These are phyloP conservation scores for Metridium senile DNA, from an alignment of 92 coral and sea anemone species.

Conservation along the genomic window DNA sequence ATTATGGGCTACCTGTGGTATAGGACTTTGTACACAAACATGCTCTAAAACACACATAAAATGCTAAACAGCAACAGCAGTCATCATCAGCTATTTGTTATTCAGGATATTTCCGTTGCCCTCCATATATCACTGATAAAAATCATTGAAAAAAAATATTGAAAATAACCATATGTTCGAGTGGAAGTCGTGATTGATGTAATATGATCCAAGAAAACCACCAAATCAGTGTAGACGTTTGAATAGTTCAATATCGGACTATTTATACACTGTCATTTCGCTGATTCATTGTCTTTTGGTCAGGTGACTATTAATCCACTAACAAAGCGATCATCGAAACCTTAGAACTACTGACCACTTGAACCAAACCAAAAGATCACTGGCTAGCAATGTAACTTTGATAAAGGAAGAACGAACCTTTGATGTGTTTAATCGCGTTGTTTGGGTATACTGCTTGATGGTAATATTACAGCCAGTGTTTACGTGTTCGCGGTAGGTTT, in stretches of 20 bases:
- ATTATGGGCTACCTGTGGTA: too few species aligned
- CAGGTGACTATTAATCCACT: not conserved
- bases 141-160: too few species aligned
- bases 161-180: not conserved
- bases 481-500: not conserved
- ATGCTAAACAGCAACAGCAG: not conserved
- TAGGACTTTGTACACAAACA: not conserved
- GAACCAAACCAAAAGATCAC: not conserved
- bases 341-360: not conserved
- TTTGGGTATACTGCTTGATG: too few species aligned
- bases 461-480: not conserved
- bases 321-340: slow-evolving; percentile 8
- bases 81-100: not conserved
- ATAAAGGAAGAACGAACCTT: not conserved
- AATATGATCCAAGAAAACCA: not conserved
- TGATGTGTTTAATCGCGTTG: not conserved
- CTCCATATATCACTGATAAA: not conserved
- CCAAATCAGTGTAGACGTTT: too few species aligned
- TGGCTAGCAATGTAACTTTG: not conserved
- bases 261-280: slow-evolving; percentile 2
- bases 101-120: not conserved
- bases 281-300: slow-evolving; percentile 7
- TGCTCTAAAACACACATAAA: not conserved
- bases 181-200: not conserved
- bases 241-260: not conserved